A percentile compares a stretch with the other conserved stretches of the same genome.
phyloP scores from a whole-genome alignment of 2,113 vertebrate genomes.

The Cyanocitta stelleri region DNA sequence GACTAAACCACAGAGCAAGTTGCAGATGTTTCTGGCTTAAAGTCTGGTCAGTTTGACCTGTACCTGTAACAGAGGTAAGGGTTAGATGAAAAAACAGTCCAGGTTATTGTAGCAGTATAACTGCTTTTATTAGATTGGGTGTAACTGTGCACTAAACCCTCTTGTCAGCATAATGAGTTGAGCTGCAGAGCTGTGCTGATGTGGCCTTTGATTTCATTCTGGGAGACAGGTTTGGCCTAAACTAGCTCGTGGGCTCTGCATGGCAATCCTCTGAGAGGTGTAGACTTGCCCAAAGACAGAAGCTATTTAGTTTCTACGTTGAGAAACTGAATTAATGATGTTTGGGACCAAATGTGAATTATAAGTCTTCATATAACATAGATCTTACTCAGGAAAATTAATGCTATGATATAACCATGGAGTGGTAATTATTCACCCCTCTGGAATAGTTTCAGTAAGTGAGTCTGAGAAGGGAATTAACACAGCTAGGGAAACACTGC shows the following conservation, averaged over 20 bases:
- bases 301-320: slow-evolving; percentile 7
- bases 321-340: slow-evolving; percentile 42
- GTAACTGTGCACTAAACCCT: background rate
- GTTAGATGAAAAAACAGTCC: background rate
- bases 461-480: slow-evolving; percentile 12
- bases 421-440: slow-evolving; percentile 20
- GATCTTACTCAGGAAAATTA: slow-evolving; percentile 4
- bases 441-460: background rate
- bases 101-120: background rate
- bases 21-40: background rate
- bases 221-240: background rate
- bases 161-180: background rate
- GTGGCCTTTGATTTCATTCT: background rate
- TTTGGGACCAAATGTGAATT: slow-evolving; percentile 19
- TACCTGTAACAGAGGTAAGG: background rate
- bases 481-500: background rate
- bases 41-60: background rate
- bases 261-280: background rate
- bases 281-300: slow-evolving; percentile 13
- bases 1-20: background rate
- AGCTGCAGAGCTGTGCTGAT: background rate
- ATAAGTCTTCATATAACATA: background rate
- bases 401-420: background rate
- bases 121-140: background rate
- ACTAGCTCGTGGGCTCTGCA: background rate